Percentiles rank a stretch among this genome's conserved stretches.
These are phyloP conservation scores for Oncorhynchus nerka DNA, from an alignment of 2,113 vertebrate genomes.

Conservation along the genomic window DNA sequence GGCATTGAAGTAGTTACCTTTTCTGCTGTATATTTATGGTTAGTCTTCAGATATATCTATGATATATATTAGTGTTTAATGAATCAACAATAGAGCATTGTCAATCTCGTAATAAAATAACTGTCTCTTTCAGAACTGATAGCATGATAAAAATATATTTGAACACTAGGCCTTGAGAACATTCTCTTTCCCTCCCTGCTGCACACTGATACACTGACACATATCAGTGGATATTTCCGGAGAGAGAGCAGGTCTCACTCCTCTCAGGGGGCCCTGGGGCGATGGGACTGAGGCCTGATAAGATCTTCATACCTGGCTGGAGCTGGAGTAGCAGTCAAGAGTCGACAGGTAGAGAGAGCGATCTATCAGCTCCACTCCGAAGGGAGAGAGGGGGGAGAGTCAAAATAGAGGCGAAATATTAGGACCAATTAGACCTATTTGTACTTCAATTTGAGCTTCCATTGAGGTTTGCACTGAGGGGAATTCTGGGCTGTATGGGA, in stretches of 20 bases:
- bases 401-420: neutral
- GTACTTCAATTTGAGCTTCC: constrained; percentile 1
- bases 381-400: too few relatives aligned
- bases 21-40: too few relatives aligned
- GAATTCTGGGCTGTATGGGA: neutral
- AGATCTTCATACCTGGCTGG: constrained; percentile 63
- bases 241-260: neutral
- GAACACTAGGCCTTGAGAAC: neutral
- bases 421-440: constrained; percentile 6
- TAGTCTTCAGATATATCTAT: too few relatives aligned
- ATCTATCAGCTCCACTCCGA: constrained; percentile 44
- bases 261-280: constrained; percentile 7
- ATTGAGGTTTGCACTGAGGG: neutral
- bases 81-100: neutral
- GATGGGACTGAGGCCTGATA: constrained; percentile 46
- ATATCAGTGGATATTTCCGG: neutral
- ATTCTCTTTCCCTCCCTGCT: neutral
- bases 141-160: neutral
- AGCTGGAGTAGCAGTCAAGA: constrained; percentile 53
- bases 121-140: neutral
- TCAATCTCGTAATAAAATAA: neutral
- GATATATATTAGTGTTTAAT: too few relatives aligned
- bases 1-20: too few relatives aligned
- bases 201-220: neutral
- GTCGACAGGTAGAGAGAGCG: constrained; percentile 45